Evolutionary conservation across 2,888 invertebrate genomes (phyloP), one percentile per base, ranked within the genome.

Genomic region (Orthosia incerta): DNA sequence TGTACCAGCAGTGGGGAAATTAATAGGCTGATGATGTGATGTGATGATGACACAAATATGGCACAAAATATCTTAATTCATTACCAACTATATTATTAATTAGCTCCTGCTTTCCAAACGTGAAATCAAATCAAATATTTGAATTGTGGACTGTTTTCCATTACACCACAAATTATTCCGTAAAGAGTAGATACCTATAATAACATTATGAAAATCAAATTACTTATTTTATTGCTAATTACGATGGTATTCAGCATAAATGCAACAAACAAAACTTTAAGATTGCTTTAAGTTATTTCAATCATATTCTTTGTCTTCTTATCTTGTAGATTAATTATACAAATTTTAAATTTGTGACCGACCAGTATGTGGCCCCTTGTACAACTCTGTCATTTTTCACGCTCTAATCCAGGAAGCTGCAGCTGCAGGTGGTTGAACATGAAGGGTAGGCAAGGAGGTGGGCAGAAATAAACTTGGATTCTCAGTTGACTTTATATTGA

Each of bases 51-150:
- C n/a, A 26, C 11, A 11, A 63, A 39, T 23, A 23, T 23, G 45
- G 31, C 15, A 45, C 11, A 12, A 23, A 45, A 45, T 53, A 45
- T 23, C 11, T 4, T 13, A n/a, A n/a, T 26, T 18, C 3, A 20
- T n/a, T 48, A 69, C 18, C 39, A 71, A 39, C 15, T 18, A 23
- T 39, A 57, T 23, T n/a, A 71, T 71, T 48, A 57, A 59, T 50
- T 57, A 59, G 13, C 9, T 48, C 23, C n/a, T 71, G 9, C 13
- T 23, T 71, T 71, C 12, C 15, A 7, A 50, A 48, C 13, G 23
- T 71, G 26, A 71, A 50, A 39, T 48, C 48, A 48, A 48, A 70
- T 16, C 2, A 57, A 71, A 71, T 70, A 70, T 23, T 56, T 55
- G 11, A 70, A 18, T 1, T 59, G 23, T 20, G 15, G 4, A 18